A percentile compares a stretch with the other conserved stretches of the same genome.
These are phyloP conservation scores for Amiota communis DNA, from an alignment of 2,888 invertebrate genomes.

Conservation along the genomic window DNA sequence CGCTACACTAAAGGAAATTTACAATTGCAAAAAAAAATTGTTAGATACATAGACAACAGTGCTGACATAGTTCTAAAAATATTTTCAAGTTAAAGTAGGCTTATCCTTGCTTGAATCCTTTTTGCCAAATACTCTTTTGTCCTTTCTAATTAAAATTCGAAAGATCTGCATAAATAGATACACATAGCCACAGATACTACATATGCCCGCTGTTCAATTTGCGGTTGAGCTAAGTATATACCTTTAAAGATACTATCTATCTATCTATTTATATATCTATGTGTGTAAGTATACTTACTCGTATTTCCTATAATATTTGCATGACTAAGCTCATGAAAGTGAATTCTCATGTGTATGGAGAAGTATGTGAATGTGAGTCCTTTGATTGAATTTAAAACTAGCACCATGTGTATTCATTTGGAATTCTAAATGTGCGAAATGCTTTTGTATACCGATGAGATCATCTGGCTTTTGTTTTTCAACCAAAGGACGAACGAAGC, in stretches of 20 bases:
- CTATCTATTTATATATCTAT: no score
- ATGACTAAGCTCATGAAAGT: slow-evolving; percentile 2
- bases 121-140: background rate
- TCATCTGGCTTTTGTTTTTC: slow-evolving; percentile 59
- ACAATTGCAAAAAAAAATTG: background rate
- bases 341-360: background rate
- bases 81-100: slow-evolving; percentile 66
- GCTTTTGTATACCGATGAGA: slow-evolving; percentile 59
- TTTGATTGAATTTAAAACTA: slow-evolving; percentile 26
- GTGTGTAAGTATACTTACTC: no score
- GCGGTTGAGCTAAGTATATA: background rate
- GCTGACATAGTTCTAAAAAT: slow-evolving; percentile 44
- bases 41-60: background rate
- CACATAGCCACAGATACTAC: background rate
- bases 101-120: slow-evolving; percentile 51
- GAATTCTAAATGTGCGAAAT: slow-evolving; percentile 62
- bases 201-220: slow-evolving; percentile 18
- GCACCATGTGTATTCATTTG: slow-evolving; percentile 54
- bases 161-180: slow-evolving; percentile 25
- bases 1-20: background rate
- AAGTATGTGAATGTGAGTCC: background rate
- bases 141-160: slow-evolving; percentile 7
- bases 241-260: background rate
- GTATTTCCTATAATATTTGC: background rate
- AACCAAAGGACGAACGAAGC: slow-evolving; percentile 40